These are phyloP conservation scores for Cheirogaleus medius DNA, from an alignment of 2,113 vertebrate species.

Conservation along the genomic window DNA sequence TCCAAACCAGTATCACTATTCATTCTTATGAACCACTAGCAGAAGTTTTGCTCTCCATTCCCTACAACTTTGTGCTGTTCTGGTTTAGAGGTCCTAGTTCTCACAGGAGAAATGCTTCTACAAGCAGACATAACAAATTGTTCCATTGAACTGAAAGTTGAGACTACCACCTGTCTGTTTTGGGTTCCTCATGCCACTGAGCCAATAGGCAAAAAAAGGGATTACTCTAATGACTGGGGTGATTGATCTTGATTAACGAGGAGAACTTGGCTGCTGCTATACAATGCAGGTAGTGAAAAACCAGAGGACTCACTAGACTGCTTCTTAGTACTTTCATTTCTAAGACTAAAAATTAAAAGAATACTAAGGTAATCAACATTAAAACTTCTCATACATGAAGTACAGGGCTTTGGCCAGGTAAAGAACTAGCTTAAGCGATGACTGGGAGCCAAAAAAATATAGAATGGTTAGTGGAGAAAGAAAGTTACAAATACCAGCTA, in stretches of 20 bases:
- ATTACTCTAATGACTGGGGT: not conserved
- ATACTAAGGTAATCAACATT: not conserved
- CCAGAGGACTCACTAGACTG: not conserved
- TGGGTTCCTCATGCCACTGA: not conserved
- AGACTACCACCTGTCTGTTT: not conserved
- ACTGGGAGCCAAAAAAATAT: not conserved
- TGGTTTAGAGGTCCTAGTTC: not conserved
- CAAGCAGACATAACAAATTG: not conserved
- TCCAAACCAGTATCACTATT: not conserved
- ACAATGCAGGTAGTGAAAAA: not conserved
- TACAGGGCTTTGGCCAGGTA: not conserved
- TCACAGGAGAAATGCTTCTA: not conserved
- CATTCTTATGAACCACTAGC: not conserved
- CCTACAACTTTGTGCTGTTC: not conserved
- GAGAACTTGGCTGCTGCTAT: not conserved
- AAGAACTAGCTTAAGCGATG: not conserved
- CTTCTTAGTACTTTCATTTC: not conserved
- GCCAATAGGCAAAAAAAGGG: not conserved
- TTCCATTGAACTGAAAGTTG: not conserved
- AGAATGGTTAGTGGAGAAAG: not conserved
- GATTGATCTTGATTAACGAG: not conserved
- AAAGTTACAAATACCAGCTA: not conserved
- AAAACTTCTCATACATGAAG: not conserved
- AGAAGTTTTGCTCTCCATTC: not conserved
- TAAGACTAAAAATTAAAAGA: not conserved